Evolutionary conservation across 2,888 invertebrate genomes (phyloP), one percentile per base, ranked within the genome.

Genomic region (Dimorphilus gyrociliatus): DNA sequence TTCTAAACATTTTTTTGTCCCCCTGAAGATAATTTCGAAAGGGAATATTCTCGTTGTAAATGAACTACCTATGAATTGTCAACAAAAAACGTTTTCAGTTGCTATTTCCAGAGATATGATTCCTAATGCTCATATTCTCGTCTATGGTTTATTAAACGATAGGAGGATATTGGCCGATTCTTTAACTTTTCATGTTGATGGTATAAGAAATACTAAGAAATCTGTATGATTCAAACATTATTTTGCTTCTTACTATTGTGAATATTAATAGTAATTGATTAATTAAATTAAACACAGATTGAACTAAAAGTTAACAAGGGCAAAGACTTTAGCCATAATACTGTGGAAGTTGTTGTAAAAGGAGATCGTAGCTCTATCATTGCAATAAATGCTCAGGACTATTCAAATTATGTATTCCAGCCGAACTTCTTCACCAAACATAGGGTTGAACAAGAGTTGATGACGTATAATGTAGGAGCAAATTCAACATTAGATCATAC

Each of bases 281-380:
- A n/a, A n/a, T n/a, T n/a, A n/a, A n/a, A n/a, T n/a, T n/a, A n/a
- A n/a, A n/a, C n/a, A 19, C 40, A 69, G 63, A 63, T 68, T 25
- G 51, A 48, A 30, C 47, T 70, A 18, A 50, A 50, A 19, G 47
- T 90, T 35, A 90, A 90, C 63, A 81, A 84, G 60, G 78, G 80
- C 38, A 90, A 90, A 62, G 85, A 85, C 29, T 74, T 86, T 39
- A 85, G 84, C 0, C 84, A 85, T 16, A 81, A 85, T 55, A 76
- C 78, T 34, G 81, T 90, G 1, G 90, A 90, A 63, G 76, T 90
- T 33, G 81, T 84, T 1, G 80, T 90, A 39, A 80, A 77, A 50
- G 88, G 88, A 10, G 82, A 88, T 59, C 86, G 90, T 0, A 88
- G 90, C 10, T 77, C 88, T 0, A 85, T 82, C 59, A 84, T 90